phyloP scores from a whole-genome alignment of 2,888 invertebrate species.

The Teleiodes luculella region DNA sequence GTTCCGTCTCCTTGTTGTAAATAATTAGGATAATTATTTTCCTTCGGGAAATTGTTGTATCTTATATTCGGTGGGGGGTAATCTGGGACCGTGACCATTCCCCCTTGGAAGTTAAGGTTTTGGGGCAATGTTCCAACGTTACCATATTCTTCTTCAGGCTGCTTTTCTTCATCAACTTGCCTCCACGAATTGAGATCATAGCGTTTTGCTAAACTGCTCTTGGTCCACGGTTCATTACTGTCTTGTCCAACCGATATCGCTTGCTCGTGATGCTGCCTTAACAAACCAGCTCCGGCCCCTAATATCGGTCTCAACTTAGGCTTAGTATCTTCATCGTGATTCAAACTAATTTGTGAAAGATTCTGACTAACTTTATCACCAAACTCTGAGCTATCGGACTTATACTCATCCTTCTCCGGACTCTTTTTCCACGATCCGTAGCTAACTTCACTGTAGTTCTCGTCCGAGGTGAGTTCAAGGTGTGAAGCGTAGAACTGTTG shows the following conservation, averaged over 20 bases:
- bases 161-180: conserved; percentile 55
- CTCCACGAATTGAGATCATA: conserved; percentile 68
- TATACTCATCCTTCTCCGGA: conserved; percentile 47
- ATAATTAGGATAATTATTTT: conserved; percentile 50
- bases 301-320: conserved; percentile 66
- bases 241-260: conserved; percentile 44
- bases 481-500: conserved; percentile 72
- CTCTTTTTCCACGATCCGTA: conserved; percentile 68
- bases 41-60: conserved; percentile 42
- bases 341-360: conserved; percentile 55
- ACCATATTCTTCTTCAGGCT: conserved; percentile 37
- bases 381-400: conserved; percentile 33
- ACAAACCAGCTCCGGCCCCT: conserved; percentile 60
- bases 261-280: conserved; percentile 49
- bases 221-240: conserved; percentile 60
- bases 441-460: conserved; percentile 61
- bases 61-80: conserved; percentile 51
- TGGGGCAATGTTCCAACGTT: too few relatives aligned
- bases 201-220: conserved; percentile 51
- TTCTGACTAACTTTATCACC: conserved; percentile 51
- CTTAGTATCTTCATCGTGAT: conserved; percentile 57
- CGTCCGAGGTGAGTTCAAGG: conserved; percentile 57
- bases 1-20: conserved; percentile 63
- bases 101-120: conserved; percentile 21
- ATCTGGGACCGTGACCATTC: conserved; percentile 37